Conservation (phyloP, 2,888 invertebrate species). For the Heliconius ethilla region DNA sequence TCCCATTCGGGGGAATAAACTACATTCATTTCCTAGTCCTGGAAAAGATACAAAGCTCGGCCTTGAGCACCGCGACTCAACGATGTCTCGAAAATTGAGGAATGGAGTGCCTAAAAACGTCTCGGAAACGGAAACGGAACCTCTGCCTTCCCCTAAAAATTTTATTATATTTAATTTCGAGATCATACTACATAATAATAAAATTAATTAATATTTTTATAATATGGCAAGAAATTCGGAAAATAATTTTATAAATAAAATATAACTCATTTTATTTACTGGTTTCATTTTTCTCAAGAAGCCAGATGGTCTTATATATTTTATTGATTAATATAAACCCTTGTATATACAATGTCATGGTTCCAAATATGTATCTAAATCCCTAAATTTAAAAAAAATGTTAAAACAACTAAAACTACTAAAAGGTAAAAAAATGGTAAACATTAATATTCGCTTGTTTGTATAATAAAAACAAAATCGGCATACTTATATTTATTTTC, state of each 20-base stretch:
- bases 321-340: background rate
- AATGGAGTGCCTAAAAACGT: background rate
- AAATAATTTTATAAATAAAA: background rate
- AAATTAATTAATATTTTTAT: background rate
- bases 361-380: background rate
- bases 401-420: background rate
- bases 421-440: conserved; percentile 16
- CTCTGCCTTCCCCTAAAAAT: no score
- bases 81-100: background rate
- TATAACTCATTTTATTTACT: no score
- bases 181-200: background rate
- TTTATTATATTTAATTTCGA: no score
- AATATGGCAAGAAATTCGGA: background rate
- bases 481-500: conserved; percentile 42
- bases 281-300: no score
- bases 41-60: background rate
- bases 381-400: background rate
- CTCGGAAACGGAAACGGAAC: no score
- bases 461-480: conserved; percentile 44
- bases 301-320: background rate
- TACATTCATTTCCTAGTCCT: background rate
- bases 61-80: background rate
- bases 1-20: background rate
- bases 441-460: conserved; percentile 25
- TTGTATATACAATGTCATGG: background rate